Evolutionary conservation across 2,113 vertebrate species (phyloP).

Genomic region (Myiopsitta monachus): DNA sequence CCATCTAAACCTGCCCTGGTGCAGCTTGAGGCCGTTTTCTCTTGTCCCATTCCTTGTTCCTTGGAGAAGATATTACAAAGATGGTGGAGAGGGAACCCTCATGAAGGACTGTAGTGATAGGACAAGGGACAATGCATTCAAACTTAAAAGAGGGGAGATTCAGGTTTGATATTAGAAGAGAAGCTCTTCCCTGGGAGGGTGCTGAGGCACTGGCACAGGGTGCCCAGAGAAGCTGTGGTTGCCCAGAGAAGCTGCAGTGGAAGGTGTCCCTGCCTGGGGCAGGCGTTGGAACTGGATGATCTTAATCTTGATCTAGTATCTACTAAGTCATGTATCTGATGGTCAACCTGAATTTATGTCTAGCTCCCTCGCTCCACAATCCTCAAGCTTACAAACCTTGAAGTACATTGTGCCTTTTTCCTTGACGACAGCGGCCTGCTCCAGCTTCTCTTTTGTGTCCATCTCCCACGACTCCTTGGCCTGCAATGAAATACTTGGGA

Average conservation of each 20-base stretch:
- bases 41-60: too few relatives aligned
- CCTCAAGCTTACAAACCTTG: constrained; percentile 79
- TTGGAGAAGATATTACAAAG: too few relatives aligned
- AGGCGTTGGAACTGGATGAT: not conserved
- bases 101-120: too few relatives aligned
- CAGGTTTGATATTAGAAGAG: too few relatives aligned
- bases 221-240: too few relatives aligned
- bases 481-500: constrained; percentile 69
- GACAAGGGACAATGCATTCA: too few relatives aligned
- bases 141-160: too few relatives aligned
- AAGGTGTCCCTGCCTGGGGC: not conserved
- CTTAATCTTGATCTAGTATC: not conserved
- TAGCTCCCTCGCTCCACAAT: not conserved
- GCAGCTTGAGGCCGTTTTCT: too few relatives aligned
- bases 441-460: constrained; percentile 92
- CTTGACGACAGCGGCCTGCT: constrained; percentile 82
- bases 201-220: too few relatives aligned
- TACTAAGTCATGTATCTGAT: not conserved
- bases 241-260: not conserved
- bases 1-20: too few relatives aligned
- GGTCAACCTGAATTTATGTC: not conserved
- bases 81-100: too few relatives aligned
- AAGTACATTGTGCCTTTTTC: constrained; percentile 94
- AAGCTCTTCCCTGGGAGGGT: too few relatives aligned
- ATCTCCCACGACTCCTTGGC: constrained; percentile 98